These are phyloP conservation scores for Bhutanitis thaidina DNA, from an alignment of 2,888 invertebrate species.

Conservation along the genomic window DNA sequence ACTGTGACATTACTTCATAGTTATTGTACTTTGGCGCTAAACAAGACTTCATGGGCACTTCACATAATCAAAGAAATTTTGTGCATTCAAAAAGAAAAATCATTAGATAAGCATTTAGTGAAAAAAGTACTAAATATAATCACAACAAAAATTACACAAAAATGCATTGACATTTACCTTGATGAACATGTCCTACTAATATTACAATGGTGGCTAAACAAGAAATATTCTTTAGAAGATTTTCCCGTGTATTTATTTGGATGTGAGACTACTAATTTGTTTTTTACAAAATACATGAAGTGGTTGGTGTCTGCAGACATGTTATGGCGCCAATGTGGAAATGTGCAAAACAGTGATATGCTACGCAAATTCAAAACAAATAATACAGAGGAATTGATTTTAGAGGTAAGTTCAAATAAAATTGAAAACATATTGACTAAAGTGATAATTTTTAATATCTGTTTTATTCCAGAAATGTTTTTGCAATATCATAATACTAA, in stretches of 20 bases:
- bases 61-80: slow-evolving; percentile 76
- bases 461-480: slow-evolving; percentile 47
- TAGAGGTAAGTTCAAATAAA: slow-evolving; percentile 40
- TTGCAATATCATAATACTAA: slow-evolving; percentile 52
- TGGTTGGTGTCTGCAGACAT: slow-evolving; percentile 68
- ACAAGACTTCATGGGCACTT: slow-evolving; percentile 71
- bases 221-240: slow-evolving; percentile 47
- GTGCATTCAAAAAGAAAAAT: slow-evolving; percentile 72
- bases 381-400: slow-evolving; percentile 33
- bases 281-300: slow-evolving; percentile 64
- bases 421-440: too few relatives aligned
- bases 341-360: slow-evolving; percentile 44
- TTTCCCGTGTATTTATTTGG: slow-evolving; percentile 67
- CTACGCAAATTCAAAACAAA: slow-evolving; percentile 26
- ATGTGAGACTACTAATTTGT: slow-evolving; percentile 45
- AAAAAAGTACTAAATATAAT: slow-evolving; percentile 65
- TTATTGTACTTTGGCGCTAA: slow-evolving; percentile 72
- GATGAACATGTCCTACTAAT: slow-evolving; percentile 68
- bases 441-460: too few relatives aligned
- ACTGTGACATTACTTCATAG: slow-evolving; percentile 79
- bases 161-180: slow-evolving; percentile 49
- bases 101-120: slow-evolving; percentile 57
- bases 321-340: slow-evolving; percentile 55
- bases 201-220: slow-evolving; percentile 69
- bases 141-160: slow-evolving; percentile 37